Conservation (phyloP, 2,797 vertebrate genomes). For the Danionella dracula region DNA sequence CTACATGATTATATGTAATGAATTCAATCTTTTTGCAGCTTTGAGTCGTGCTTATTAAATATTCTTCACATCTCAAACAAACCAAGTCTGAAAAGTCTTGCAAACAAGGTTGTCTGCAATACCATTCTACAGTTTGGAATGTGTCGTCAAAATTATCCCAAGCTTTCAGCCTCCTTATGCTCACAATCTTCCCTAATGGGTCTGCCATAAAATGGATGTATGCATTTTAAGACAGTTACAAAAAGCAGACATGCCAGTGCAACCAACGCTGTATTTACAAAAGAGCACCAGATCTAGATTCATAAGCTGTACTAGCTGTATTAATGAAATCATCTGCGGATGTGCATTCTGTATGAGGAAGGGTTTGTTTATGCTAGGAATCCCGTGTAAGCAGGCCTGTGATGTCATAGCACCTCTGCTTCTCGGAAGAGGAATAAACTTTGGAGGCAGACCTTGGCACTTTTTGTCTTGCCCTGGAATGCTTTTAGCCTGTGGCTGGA, state of each 20-base stretch:
- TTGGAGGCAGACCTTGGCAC: slow-evolving; percentile 50
- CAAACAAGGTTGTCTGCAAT: background rate
- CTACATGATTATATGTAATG: background rate
- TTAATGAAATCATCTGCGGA: background rate
- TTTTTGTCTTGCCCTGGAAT: slow-evolving; percentile 15
- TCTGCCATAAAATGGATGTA: background rate
- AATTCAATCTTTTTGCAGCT: background rate
- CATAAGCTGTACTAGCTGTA: background rate
- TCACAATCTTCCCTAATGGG: background rate
- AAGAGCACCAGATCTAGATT: slow-evolving; percentile 7
- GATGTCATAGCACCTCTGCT: slow-evolving; percentile 34
- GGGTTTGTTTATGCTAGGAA: background rate
- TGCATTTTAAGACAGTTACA: slow-evolving; percentile 3
- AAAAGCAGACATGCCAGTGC: background rate
- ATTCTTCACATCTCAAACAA: background rate
- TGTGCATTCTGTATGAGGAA: background rate
- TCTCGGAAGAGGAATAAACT: slow-evolving; percentile 47
- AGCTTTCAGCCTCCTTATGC: background rate
- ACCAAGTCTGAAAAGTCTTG: background rate
- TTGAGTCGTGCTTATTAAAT: background rate
- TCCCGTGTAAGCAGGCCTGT: background rate
- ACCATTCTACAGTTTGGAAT: background rate
- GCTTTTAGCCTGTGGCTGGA: background rate
- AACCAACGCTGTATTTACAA: background rate
- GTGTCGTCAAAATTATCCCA: background rate